These are phyloP conservation scores for Paralinhomoeus sp. DNA, from an alignment of 2,888 invertebrate species.

Conservation along the genomic window DNA sequence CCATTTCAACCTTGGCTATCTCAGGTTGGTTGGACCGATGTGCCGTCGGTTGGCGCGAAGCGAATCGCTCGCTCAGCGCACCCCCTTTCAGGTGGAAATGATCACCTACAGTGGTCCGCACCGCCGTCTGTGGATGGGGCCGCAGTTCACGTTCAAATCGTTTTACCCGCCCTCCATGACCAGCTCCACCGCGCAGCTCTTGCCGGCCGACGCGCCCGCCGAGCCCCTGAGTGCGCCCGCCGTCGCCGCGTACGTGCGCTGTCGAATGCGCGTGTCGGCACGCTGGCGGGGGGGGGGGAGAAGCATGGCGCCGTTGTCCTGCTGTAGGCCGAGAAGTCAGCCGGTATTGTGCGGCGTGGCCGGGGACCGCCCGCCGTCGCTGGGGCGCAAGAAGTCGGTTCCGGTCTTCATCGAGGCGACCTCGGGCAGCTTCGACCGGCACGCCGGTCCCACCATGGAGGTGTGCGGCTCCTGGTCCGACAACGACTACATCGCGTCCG, in stretches of 20 bases:
- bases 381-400: constrained; percentile 3
- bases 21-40: no score
- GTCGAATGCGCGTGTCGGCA: no score
- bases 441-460: not conserved
- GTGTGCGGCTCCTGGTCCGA: constrained; percentile 15
- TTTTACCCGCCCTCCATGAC: constrained; percentile 22
- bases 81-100: constrained; percentile 54
- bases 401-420: constrained; percentile 15
- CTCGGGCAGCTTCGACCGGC: constrained; percentile 3
- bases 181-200: not conserved
- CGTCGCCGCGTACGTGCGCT: no score
- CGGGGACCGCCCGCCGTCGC: not conserved
- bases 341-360: no score
- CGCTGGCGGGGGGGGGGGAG: not conserved
- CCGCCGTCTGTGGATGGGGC: constrained; percentile 82
- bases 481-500: constrained; percentile 6
- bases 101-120: constrained; percentile 89
- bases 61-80: no score
- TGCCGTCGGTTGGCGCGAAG: no score
- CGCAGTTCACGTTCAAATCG: constrained; percentile 93
- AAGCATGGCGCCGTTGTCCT: no score
- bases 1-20: no score
- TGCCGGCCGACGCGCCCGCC: not conserved
- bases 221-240: not conserved
- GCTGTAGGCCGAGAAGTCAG: no score